Conservation (phyloP, 2,113 vertebrate genomes). For the Mesitornis unicolor region DNA sequence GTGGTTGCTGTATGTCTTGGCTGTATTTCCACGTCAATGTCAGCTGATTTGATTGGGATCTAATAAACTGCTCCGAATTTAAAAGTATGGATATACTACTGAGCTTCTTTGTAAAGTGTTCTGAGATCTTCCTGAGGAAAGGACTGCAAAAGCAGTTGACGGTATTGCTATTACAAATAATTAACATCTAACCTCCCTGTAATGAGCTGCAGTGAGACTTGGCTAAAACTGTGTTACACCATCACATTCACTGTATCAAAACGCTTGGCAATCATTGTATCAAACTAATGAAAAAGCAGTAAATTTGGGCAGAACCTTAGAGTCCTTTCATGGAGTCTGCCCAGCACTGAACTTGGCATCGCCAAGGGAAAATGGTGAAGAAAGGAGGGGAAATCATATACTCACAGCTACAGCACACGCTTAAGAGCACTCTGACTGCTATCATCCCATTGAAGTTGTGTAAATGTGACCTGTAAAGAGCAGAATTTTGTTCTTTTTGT, state of each 20-base stretch:
- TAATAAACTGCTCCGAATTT: background rate
- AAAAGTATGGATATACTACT: background rate
- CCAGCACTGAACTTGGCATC: background rate
- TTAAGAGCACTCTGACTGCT: background rate
- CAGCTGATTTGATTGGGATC: accelerated
- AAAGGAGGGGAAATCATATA: background rate
- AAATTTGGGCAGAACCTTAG: background rate
- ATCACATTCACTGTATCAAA: background rate
- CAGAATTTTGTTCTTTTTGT: background rate
- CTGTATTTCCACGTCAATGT: background rate
- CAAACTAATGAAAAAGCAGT: background rate
- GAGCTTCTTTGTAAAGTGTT: background rate
- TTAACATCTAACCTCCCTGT: background rate
- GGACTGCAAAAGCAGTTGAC: background rate
- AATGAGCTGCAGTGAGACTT: background rate
- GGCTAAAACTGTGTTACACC: background rate
- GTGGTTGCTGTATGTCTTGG: background rate
- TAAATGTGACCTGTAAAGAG: background rate
- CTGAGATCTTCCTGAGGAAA: background rate
- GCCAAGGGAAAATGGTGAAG: background rate
- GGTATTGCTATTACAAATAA: background rate
- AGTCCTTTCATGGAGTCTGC: background rate
- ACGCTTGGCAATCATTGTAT: background rate
- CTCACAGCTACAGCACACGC: background rate
- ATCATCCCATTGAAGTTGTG: background rate